Evolutionary conservation across 1,140 invertebrate species (phyloP), one percentile per base, ranked within the genome.

Genomic region (Hylyphantes graminicola): DNA sequence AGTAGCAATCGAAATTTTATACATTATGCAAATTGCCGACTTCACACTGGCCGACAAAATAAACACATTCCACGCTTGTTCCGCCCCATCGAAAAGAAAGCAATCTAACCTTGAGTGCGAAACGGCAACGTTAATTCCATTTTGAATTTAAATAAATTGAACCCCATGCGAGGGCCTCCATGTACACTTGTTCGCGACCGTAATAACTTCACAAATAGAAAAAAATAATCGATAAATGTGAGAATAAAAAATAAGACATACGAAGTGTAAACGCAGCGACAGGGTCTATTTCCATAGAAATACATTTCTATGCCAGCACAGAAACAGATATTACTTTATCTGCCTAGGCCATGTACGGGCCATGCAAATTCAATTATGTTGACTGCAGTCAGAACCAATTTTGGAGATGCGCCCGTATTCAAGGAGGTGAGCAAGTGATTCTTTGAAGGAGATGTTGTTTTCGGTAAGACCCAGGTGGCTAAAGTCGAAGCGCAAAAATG

Each of bases 281-380:
- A 70, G 50, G 53, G 50, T 70, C 68, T 70, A 70, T 70, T 70
- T 63, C 57, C 74, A 76, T 53, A 76, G 74, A 57, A 76, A 76
- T 76, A 63, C 55, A 76, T 76, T 76, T 63, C 57, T 48, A 76
- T 63, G 51, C 57, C 35, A 63, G 57, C 17, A 61, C 55, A 61
- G 53, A 48, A 51, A 17, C 54, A 67, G 50, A 67, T 67, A 78
- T 67, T 78, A 78, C 77, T 61, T 73, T 73, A 61, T 81, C 79
- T 73, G 51, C n/a, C n/a, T 13, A 13, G 53, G n/a, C 55, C 55
- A 35, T 54, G 63, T 12, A 35, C 50, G 50, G 53, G 8, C 54
- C 79, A 72, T 73, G 79, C 67, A 72, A 73, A 81, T 81, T 73
- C 79, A 81, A 81, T 81, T 81, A 59, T 51, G 72, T 81, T 81